Base-by-base conservation (phyloP, 2,888 invertebrate species). In the Xiphydria camelus region DNA sequence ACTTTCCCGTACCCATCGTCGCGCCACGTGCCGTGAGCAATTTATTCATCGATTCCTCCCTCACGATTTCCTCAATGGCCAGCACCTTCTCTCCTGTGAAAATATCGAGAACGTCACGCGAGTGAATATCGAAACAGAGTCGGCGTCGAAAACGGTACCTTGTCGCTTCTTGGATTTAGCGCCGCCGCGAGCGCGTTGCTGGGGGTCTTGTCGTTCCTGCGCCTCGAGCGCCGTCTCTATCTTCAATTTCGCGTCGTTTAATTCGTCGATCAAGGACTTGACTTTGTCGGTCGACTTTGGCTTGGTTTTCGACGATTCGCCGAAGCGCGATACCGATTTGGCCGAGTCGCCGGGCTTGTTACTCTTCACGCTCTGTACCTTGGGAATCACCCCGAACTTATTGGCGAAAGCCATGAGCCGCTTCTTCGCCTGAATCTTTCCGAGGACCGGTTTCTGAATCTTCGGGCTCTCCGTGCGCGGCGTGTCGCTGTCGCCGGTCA, bases 381-480 rank as follows among this genome's bases (percentile, higher is more conserved):
- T 71, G 18, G 68, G 53, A 23, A 65, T 41, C 5, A 63, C 53
- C 41, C 61, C 66, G 35, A 70, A 73, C 38, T 70, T 70, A 51
- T 72, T 75, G 4, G 71, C 75, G 51, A 75, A 75, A 40, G 75
- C 75, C 75, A 75, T 73, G 12, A 75, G 58, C 32, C 75, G 60
- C 36, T 75, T 74, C 49, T 75, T 75, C 0, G 75, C 75, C 55
- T 75, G 74, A 17, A 69, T 53, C 57, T 72, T 75, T 14, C 75
- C 75, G 44, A 75, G 56, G 2, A 75, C 75, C 4, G 75, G 75
- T 44, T 75, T 75, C 9, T 62, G 52, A 15, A 66, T 44, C 50
- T 66, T 71, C 4, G 69, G 66, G 43, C 68, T 66, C 42, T 68
- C 68, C 15, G 62, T 51, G 31, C 60, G 63, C 4, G 51, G 53